phyloP scores from a whole-genome alignment of 2,888 invertebrate genomes.

The Dicranocentrus wangi region DNA sequence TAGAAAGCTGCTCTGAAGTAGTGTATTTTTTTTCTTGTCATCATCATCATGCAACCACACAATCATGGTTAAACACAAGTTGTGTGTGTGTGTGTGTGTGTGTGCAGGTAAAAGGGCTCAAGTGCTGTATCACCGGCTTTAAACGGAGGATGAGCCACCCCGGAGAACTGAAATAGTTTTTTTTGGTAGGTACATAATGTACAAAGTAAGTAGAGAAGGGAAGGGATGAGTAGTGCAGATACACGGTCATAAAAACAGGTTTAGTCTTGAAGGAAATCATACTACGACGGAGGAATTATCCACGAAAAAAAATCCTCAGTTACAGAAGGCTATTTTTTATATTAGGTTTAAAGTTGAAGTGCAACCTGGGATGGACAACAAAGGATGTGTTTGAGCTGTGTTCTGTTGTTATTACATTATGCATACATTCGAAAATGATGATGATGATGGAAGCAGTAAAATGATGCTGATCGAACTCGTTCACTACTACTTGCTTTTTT shows the following conservation, averaged over 20 bases:
- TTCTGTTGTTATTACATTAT: conserved; percentile 11
- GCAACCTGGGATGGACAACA: conserved; percentile 51
- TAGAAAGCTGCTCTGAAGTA: conserved; percentile 30
- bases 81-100: too few species aligned
- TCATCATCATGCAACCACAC: conserved; percentile 40
- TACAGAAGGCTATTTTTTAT: conserved; percentile 8
- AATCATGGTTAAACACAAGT: not conserved
- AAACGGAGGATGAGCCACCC: conserved; percentile 44
- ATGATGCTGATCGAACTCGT: conserved; percentile 52
- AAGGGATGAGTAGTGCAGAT: not conserved
- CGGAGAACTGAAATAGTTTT: conserved; percentile 28
- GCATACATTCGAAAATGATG: conserved; percentile 12
- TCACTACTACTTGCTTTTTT: conserved; percentile 41
- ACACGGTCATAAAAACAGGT: conserved; percentile 42
- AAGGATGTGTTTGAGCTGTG: conserved; percentile 46
- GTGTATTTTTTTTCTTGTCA: conserved; percentile 3
- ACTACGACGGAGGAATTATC: not conserved
- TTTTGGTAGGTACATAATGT: not conserved
- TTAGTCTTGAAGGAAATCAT: conserved; percentile 11
- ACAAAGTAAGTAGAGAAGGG: not conserved
- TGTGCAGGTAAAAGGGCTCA: conserved; percentile 22
- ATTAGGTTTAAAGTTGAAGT: conserved; percentile 14
- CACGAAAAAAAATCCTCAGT: conserved; percentile 12
- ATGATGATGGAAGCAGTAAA: conserved; percentile 46
- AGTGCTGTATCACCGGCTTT: conserved; percentile 27